A percentile compares a stretch with the other conserved stretches of the same genome.
These are phyloP conservation scores for Patella depressa DNA, from an alignment of 2,888 invertebrate genomes.

Conservation along the genomic window DNA sequence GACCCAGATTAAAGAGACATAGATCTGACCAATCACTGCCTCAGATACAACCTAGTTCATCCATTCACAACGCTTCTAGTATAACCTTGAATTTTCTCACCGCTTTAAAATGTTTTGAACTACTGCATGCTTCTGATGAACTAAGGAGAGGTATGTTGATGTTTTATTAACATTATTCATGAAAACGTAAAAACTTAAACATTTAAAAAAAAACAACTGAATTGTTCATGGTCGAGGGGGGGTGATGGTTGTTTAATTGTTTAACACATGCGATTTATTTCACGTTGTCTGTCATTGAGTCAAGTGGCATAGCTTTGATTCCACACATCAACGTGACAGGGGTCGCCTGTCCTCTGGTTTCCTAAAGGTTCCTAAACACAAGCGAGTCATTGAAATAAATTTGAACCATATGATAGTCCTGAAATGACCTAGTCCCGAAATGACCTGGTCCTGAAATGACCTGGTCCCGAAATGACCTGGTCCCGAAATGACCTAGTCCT, in stretches of 20 bases:
- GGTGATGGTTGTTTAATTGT: neutral
- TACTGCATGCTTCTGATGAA: conserved; percentile 76
- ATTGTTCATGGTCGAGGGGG: neutral
- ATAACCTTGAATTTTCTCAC: conserved; percentile 81
- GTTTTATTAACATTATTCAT: neutral
- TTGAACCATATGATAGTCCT: no score
- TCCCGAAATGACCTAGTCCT: no score
- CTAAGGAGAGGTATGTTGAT: conserved; percentile 63
- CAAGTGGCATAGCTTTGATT: no score
- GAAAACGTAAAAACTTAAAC: neutral
- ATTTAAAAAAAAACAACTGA: neutral
- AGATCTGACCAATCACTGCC: conserved; percentile 48
- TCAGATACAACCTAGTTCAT: conserved; percentile 52
- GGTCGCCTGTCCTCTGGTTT: no score
- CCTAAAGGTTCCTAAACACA: no score
- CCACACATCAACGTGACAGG: no score
- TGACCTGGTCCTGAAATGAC: no score
- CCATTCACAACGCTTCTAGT: conserved; percentile 47
- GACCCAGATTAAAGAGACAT: conserved; percentile 50
- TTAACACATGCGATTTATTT: neutral
- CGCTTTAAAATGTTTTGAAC: conserved; percentile 89
- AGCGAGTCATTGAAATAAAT: no score
- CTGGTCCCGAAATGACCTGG: no score
- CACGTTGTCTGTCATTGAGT: no score
- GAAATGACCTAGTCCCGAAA: no score